A percentile compares a stretch with the other conserved stretches of the same genome.
phyloP scores from a whole-genome alignment of 2,888 invertebrate genomes.

The Cantharis lateralis region DNA sequence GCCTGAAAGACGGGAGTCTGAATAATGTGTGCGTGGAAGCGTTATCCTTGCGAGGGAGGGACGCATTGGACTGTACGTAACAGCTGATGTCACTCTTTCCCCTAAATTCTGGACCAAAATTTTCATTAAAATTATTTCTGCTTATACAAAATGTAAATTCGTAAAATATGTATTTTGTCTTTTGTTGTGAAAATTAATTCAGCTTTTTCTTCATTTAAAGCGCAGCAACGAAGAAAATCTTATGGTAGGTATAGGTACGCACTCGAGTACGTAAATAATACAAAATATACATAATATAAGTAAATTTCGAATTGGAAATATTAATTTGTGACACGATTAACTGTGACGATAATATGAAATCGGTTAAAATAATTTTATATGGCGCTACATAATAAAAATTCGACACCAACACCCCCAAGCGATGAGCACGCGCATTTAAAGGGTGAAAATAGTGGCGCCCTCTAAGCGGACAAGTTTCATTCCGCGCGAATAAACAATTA shows the following conservation, averaged over 20 bases:
- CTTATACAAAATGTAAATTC: constrained; percentile 51
- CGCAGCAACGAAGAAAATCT: no score
- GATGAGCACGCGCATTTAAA: constrained; percentile 36
- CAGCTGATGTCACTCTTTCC: constrained; percentile 59
- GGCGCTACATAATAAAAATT: constrained; percentile 28
- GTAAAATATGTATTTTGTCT: constrained; percentile 56
- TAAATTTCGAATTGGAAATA: not conserved
- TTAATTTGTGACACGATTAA: no score
- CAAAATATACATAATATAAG: no score
- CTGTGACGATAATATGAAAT: not conserved
- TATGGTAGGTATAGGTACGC: no score
- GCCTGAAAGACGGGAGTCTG: constrained; percentile 31
- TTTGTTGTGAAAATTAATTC: constrained; percentile 39
- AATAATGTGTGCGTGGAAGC: constrained; percentile 52
- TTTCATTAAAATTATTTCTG: constrained; percentile 57
- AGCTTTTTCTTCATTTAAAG: not conserved
- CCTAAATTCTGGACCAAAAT: constrained; percentile 50
- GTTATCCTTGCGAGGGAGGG: constrained; percentile 52
- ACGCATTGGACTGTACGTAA: constrained; percentile 58
- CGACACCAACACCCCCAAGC: constrained; percentile 39
- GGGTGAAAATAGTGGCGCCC: constrained; percentile 50
- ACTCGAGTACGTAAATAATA: no score
- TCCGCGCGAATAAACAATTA: constrained; percentile 55
- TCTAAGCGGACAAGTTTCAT: constrained; percentile 52
- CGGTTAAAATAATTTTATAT: constrained; percentile 20